Conservation (phyloP, 1,140 invertebrate genomes). For the Ylistrum balloti region DNA sequence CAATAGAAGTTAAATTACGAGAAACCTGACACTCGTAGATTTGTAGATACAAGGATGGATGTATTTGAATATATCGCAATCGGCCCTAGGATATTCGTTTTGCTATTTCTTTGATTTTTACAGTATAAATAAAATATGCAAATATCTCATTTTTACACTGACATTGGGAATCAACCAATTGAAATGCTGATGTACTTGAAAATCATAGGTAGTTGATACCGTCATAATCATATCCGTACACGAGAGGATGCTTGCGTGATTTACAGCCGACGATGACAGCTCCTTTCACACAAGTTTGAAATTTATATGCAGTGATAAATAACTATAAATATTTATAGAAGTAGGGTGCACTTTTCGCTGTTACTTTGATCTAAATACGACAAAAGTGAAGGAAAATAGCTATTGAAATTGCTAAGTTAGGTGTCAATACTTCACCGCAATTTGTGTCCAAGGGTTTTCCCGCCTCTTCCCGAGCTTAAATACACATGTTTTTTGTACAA, state of each 20-base stretch:
- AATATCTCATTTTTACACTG: neutral
- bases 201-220: neutral
- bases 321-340: slow-evolving; percentile 24
- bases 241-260: neutral
- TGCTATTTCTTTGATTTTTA: neutral
- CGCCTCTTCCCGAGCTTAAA: neutral
- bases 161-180: neutral
- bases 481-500: neutral
- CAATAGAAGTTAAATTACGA: neutral
- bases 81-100: neutral
- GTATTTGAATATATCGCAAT: slow-evolving; percentile 9
- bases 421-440: neutral
- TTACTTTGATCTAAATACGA: slow-evolving; percentile 5
- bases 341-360: neutral
- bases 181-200: neutral
- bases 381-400: neutral
- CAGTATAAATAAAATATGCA: neutral
- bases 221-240: neutral
- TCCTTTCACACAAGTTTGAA: slow-evolving; percentile 33
- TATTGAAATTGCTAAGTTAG: neutral
- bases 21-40: slow-evolving; percentile 9
- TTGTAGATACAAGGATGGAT: neutral
- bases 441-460: neutral
- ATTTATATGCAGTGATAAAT: slow-evolving; percentile 30
- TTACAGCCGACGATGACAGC: neutral